Evolutionary conservation across 2,888 invertebrate species (phyloP), one percentile per base, ranked within the genome.

Genomic region (Melieria crassipennis): DNA sequence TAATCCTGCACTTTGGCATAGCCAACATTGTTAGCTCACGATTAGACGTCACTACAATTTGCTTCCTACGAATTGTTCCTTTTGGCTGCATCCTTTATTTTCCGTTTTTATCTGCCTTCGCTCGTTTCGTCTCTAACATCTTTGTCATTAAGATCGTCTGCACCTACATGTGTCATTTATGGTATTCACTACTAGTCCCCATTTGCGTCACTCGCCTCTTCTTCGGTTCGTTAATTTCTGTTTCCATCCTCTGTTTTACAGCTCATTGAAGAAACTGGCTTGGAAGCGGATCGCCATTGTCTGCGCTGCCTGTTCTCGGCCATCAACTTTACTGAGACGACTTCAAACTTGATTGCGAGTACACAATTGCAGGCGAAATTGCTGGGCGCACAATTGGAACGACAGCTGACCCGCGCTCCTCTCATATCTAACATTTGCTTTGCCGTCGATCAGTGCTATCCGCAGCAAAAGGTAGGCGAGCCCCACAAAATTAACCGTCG

Each of bases 231-330:
- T 2, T 30, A 30, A 2, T 30, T 30, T 30, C 30, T 30, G 30
- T 30, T 30, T 30, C 30, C 30, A 30, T 62, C 11, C 9, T 30
- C 3, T 52, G 48, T 7, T 57, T 13, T 78, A 10, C 72, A 97
- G 97, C 91, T 97, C 89, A 93, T 96, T 85, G 91, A 91, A 89
- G 91, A 92, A 87, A 94, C 96, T 92, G 97, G 97, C 88, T 91
- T 95, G 89, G 97, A 97, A 92, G 97, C 97, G 89, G 97, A 97
- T 90, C 93, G 96, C 89, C 96, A 97, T 91, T 92, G 96, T 88
- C 92, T 97, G 90, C 95, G 95, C 90, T 95, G 95, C 89, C 92
- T 98, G 87, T 94, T 97, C 88, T 94, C 96, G 83, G 91, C 92
- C 83, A 92, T 96, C 86, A 93, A 96, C 87, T 94, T 95, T 90